A percentile compares a stretch with the other conserved stretches of the same genome.
Conservation (phyloP, 1,140 invertebrate species). For the Lordiphosa mommai region DNA sequence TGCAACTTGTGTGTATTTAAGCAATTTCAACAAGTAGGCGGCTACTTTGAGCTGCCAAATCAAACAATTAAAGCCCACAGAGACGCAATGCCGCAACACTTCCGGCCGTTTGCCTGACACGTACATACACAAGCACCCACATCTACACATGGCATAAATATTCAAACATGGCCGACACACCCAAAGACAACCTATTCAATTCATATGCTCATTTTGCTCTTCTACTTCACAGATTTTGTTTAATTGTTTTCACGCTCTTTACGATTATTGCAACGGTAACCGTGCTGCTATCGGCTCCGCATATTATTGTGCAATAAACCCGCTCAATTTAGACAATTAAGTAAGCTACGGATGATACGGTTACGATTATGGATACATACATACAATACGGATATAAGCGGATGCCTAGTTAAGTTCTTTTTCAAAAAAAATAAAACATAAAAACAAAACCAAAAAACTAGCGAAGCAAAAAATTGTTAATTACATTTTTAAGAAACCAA, state of each 20-base stretch:
- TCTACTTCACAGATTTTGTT: conserved; percentile 88
- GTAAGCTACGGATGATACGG: conserved; percentile 23
- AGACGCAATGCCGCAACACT: conserved; percentile 46
- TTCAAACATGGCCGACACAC: conserved; percentile 45
- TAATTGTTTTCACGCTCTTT: conserved; percentile 97
- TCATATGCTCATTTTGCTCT: conserved; percentile 18
- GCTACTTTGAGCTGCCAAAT: conserved; percentile 29
- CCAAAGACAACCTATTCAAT: conserved; percentile 16
- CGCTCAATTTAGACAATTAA: conserved; percentile 62
- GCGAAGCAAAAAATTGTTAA: conserved; percentile 74
- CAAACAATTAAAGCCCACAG: conserved; percentile 60
- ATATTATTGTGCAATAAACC: conserved; percentile 95
- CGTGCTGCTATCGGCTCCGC: conserved; percentile 95
- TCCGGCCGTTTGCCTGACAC: conserved; percentile 46
- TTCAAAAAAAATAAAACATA: conserved; percentile 36
- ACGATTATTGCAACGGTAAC: conserved; percentile 97
- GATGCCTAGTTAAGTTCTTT: conserved; percentile 64
- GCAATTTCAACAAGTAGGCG: conserved; percentile 22
- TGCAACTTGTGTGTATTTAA: conserved; percentile 23
- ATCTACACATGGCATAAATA: conserved; percentile 41
- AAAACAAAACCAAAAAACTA: conserved; percentile 43
- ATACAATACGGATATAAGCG: conserved; percentile 12
- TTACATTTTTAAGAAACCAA: conserved; percentile 73
- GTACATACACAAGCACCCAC: conserved; percentile 10
- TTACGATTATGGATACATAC: conserved; percentile 24